phyloP scores from a whole-genome alignment of 2,113 vertebrate species.

The Turdus rufiventris region DNA sequence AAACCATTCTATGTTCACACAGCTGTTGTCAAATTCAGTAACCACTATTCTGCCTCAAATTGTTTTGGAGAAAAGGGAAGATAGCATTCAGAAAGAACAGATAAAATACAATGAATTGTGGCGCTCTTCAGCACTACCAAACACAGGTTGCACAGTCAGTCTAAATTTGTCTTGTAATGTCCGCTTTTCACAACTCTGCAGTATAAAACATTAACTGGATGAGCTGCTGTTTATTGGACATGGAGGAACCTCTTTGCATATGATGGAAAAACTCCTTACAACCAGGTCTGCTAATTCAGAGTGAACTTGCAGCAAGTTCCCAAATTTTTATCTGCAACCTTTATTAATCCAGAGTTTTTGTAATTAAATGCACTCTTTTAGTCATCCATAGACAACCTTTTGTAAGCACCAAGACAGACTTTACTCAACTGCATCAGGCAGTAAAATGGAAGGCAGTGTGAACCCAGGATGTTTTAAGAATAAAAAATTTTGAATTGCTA shows the following conservation, averaged over 20 bases:
- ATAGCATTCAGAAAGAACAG: not conserved
- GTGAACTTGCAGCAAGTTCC: not conserved
- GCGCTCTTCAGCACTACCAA: not conserved
- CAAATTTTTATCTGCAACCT: not conserved
- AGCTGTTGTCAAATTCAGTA: not conserved
- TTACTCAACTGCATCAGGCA: not conserved
- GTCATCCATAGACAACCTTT: not conserved
- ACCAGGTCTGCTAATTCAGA: not conserved
- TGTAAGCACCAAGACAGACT: not conserved
- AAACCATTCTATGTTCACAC: not conserved
- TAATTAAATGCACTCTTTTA: not conserved
- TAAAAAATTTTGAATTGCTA: not conserved
- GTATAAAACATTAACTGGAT: not conserved
- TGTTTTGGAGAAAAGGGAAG: not conserved
- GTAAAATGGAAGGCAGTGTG: not conserved
- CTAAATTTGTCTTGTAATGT: not conserved
- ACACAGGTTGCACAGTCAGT: not conserved
- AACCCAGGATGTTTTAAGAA: not conserved
- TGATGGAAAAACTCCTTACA: not conserved
- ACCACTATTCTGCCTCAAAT: not conserved
- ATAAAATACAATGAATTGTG: not conserved
- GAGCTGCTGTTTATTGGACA: not conserved
- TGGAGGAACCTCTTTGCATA: not conserved
- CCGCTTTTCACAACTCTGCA: not conserved
- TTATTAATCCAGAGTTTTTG: not conserved